Evolutionary conservation across 2,888 invertebrate species (phyloP), one percentile per base, ranked within the genome.

Genomic region (Griposia aprilina): DNA sequence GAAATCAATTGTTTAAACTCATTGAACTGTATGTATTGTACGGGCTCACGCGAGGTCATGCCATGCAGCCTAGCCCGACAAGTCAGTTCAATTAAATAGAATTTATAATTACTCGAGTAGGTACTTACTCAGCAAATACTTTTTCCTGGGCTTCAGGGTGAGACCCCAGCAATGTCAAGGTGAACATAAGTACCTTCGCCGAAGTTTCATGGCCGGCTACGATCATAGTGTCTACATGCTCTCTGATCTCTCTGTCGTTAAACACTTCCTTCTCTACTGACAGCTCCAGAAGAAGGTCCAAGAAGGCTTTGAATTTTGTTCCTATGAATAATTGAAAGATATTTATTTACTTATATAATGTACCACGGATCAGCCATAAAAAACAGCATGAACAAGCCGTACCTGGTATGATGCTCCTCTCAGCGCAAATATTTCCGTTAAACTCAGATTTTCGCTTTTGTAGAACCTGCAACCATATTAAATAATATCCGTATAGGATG

Each of bases 221-320:
- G 78, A 97, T 97, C 93, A 97, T 97, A 0, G 97, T 97, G 83
- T 97, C 97, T 1, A 97, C 97, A 88, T 97, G 97, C 78, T 97
- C 97, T 80, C 97, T 91, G 17, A 97, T 93, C 88, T 97, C 97
- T 72, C 93, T 90, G 86, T 97, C 97, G 10, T 95, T 97, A 10
- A 97, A 94, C 0, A 91, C 94, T 0, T 90, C 92, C 50, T 95
- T 95, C 30, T 94, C 94, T 50, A 95, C 90, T 4, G 95, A 92
- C 6, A 97, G 88, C 81, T 97, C 97, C 62, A 97, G 91, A 1
- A 97, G 90, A 1, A 97, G 92, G 79, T 97, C 97, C 89, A 97
- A 91, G 90, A 97, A 97, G 0, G 97, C 94, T 89, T 97, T 97
- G 84, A 95, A 96, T 85, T 93, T 92, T 0, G 84, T 89, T 13